These are phyloP conservation scores for Xenopus laevis DNA, from an alignment of 2,113 vertebrate genomes.

Conservation along the genomic window DNA sequence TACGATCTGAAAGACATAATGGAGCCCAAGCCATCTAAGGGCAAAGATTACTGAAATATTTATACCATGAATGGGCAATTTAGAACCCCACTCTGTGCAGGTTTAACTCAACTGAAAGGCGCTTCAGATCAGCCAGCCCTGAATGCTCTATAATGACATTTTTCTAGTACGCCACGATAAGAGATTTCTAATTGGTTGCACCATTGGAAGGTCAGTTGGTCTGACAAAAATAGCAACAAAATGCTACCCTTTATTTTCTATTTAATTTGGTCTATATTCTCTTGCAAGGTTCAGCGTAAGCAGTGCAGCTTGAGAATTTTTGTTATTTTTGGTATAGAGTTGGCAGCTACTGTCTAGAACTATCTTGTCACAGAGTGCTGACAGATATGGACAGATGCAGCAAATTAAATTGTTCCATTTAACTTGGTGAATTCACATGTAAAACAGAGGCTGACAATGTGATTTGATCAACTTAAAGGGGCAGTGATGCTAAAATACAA, in stretches of 20 bases:
- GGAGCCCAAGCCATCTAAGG: conserved; percentile 14
- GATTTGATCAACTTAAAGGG: background rate
- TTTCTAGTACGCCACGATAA: background rate
- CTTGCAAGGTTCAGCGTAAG: conserved; percentile 15
- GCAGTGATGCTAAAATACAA: background rate
- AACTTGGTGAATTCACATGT: background rate
- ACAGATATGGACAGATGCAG: conserved; percentile 23
- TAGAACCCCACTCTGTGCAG: background rate
- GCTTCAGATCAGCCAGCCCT: background rate
- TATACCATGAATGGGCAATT: conserved; percentile 30
- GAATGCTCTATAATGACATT: background rate
- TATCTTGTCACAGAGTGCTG: conserved; percentile 41
- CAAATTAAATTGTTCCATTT: background rate
- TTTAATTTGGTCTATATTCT: background rate
- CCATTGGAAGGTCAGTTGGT: too few species aligned
- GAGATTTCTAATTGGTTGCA: too few species aligned
- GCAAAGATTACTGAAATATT: conserved; percentile 32
- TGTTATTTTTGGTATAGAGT: conserved; percentile 36
- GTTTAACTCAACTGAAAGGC: background rate
- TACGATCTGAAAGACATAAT: conserved; percentile 28
- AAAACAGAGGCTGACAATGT: background rate
- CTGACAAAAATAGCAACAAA: too few species aligned
- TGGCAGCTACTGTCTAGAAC: conserved; percentile 36
- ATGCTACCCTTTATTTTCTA: background rate
- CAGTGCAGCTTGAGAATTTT: conserved; percentile 6